Conservation (phyloP, 2,888 invertebrate genomes). For the Dichetophora obliterata region DNA sequence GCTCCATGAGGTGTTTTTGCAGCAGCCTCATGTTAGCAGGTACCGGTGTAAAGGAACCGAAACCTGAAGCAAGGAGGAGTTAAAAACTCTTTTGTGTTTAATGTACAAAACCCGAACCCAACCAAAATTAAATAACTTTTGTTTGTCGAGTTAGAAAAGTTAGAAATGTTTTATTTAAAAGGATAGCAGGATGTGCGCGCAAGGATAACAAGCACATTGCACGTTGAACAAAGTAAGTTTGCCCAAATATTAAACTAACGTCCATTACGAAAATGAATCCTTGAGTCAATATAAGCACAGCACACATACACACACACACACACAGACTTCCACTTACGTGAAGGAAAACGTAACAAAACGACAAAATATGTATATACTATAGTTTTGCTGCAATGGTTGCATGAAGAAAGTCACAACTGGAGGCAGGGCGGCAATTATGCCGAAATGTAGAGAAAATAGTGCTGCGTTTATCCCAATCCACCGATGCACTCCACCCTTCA, state of each 20-base stretch:
- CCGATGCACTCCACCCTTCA: background rate
- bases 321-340: background rate
- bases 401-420: background rate
- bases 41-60: background rate
- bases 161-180: conserved; percentile 34
- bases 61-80: background rate
- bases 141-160: conserved; percentile 36
- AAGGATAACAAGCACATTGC: background rate
- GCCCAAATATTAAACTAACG: conserved; percentile 38
- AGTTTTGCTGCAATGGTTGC: conserved; percentile 2
- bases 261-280: conserved; percentile 38
- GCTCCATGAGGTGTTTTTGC: background rate
- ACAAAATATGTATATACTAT: conserved; percentile 2
- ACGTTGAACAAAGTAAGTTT: background rate
- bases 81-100: background rate
- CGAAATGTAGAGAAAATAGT: conserved; percentile 1
- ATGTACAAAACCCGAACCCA: background rate
- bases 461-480: conserved; percentile 7
- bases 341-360: background rate
- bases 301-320: background rate
- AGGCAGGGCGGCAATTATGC: conserved; percentile 13
- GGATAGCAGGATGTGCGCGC: conserved; percentile 2
- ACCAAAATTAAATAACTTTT: conserved; percentile 26
- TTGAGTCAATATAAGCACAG: conserved; percentile 22
- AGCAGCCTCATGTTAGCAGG: background rate